Evolutionary conservation across 2,797 vertebrate genomes (phyloP).

Genomic region (Bovichtus variegatus): DNA sequence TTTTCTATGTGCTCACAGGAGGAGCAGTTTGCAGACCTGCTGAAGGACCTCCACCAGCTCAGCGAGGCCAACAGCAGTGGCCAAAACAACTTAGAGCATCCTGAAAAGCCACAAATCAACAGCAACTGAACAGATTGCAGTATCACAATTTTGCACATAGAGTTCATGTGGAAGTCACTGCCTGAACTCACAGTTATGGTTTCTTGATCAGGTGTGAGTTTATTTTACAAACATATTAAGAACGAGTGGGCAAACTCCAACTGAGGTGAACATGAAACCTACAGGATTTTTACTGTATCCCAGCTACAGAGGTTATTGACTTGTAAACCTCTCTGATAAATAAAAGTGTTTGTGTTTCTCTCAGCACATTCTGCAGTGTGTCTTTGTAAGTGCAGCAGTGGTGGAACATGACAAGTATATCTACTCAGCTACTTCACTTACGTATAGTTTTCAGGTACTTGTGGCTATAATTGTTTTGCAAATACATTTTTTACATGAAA

Average conservation of each 20-base stretch:
- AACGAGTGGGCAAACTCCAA: not conserved
- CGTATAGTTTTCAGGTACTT: not conserved
- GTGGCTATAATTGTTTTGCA: too few relatives aligned
- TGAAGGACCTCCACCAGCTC: constrained; percentile 76
- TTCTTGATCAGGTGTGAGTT: not conserved
- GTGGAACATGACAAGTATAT: not conserved
- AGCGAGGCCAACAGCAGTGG: constrained; percentile 47
- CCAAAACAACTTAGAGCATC: constrained; percentile 59
- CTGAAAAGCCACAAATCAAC: constrained; percentile 52
- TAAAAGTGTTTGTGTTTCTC: constrained; percentile 13
- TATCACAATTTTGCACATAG: not conserved
- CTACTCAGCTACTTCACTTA: not conserved
- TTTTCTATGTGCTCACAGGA: constrained; percentile 75
- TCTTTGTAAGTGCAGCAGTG: not conserved
- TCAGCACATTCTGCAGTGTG: not conserved
- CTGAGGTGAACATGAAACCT: not conserved
- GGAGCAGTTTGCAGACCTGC: constrained; percentile 84
- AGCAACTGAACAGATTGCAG: constrained; percentile 59
- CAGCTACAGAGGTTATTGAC: not conserved
- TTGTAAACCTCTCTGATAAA: constrained; percentile 26
- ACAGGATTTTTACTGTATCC: constrained; percentile 11
- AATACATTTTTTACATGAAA: too few relatives aligned
- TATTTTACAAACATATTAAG: constrained; percentile 16
- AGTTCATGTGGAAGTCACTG: not conserved
- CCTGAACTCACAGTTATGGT: not conserved